A percentile compares a stretch with the other conserved stretches of the same genome.
Evolutionary conservation across 1,140 invertebrate species (phyloP).

Genomic region (Eupeodes corollae): DNA sequence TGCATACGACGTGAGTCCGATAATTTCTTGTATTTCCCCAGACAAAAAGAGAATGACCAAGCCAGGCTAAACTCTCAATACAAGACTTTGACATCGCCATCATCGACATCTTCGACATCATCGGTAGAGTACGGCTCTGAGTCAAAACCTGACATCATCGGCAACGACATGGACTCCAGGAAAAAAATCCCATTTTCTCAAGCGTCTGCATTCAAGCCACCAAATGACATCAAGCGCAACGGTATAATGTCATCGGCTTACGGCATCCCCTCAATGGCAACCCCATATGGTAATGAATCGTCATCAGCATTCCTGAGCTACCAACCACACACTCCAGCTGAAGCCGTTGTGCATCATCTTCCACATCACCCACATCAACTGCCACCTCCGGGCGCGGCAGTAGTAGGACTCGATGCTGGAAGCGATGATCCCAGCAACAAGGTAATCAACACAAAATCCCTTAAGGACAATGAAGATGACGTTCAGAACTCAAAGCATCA

Average conservation of each 20-base stretch:
- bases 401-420: slow-evolving; percentile 7
- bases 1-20: neutral
- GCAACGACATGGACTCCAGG: too few relatives aligned
- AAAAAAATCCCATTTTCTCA: slow-evolving; percentile 54
- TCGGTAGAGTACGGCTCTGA: slow-evolving; percentile 11
- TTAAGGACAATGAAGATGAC: slow-evolving; percentile 1
- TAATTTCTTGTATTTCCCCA: slow-evolving; percentile 24
- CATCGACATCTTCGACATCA: slow-evolving; percentile 9
- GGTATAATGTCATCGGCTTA: slow-evolving; percentile 20
- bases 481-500: neutral
- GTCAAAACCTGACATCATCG: slow-evolving; percentile 9
- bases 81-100: slow-evolving; percentile 9
- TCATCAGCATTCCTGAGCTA: neutral
- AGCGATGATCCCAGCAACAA: neutral
- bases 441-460: neutral
- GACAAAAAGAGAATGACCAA: slow-evolving; percentile 36
- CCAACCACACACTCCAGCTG: slow-evolving; percentile 31
- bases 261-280: slow-evolving; percentile 3
- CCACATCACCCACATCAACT: slow-evolving; percentile 28
- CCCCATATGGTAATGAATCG: neutral
- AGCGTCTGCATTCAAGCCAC: slow-evolving; percentile 63
- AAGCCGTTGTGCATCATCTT: slow-evolving; percentile 12
- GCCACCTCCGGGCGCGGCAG: slow-evolving; percentile 18
- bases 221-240: slow-evolving; percentile 46
- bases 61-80: slow-evolving; percentile 24